Evolutionary conservation across 2,113 vertebrate species (phyloP).

Genomic region (crab-eating macaque (Macaca fascicularis)): T2T-MFA8v1.1 NC_088392.1:51344501-51345000

Average conservation of each 20-base stretch:
- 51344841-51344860: neutral
- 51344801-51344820: neutral
- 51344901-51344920: neutral
- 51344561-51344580: neutral
- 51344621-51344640: neutral
- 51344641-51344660: neutral
- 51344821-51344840: neutral
- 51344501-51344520: neutral
- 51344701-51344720: neutral
- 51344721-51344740: neutral
- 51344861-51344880: neutral
- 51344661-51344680: neutral
- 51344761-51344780: neutral
- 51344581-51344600: neutral
- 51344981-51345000: neutral
- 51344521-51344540: neutral
- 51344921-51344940: neutral
- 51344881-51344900: neutral
- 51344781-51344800: neutral
- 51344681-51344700: neutral
- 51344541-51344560: neutral
- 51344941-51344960: neutral
- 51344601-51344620: neutral
- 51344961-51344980: neutral
- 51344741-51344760: neutral